Percentiles rank a stretch among this genome's conserved stretches.
Conservation (phyloP, 2,797 vertebrate genomes). For the Molossus molossus region DNA sequence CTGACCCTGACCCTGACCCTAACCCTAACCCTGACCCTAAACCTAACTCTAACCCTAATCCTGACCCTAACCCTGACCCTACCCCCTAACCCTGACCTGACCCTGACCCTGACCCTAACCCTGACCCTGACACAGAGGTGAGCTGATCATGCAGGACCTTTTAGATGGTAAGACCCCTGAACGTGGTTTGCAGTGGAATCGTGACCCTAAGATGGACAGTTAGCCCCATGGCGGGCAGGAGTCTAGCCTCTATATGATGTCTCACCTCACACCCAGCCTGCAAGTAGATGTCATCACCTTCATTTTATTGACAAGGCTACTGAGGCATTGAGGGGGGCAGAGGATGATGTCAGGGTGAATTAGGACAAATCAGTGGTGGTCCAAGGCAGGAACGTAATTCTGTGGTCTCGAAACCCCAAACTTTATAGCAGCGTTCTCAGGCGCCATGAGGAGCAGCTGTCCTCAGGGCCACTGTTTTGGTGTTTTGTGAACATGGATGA, state of each 20-base stretch:
- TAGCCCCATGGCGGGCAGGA: rapidly evolving
- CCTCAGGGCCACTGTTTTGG: neutral
- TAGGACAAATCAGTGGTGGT: rapidly evolving
- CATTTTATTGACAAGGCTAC: neutral
- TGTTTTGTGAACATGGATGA: neutral
- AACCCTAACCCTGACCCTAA: neutral
- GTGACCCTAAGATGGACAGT: rapidly evolving
- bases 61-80: neutral
- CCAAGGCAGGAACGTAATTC: rapidly evolving
- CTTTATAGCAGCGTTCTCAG: neutral
- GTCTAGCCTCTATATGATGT: rapidly evolving
- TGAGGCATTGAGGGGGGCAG: neutral
- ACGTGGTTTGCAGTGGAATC: rapidly evolving
- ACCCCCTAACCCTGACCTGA: neutral
- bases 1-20: neutral
- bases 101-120: neutral
- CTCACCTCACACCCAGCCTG: too few species aligned
- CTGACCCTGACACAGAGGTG: neutral
- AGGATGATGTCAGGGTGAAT: neutral
- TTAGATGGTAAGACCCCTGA: rapidly evolving
- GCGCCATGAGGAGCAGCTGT: neutral
- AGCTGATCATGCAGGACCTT: rapidly evolving
- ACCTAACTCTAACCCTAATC: neutral
- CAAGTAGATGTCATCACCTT: too few species aligned
- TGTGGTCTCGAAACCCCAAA: neutral